phyloP scores from a whole-genome alignment of 2,888 invertebrate genomes.

The Mimachlamys varia region DNA sequence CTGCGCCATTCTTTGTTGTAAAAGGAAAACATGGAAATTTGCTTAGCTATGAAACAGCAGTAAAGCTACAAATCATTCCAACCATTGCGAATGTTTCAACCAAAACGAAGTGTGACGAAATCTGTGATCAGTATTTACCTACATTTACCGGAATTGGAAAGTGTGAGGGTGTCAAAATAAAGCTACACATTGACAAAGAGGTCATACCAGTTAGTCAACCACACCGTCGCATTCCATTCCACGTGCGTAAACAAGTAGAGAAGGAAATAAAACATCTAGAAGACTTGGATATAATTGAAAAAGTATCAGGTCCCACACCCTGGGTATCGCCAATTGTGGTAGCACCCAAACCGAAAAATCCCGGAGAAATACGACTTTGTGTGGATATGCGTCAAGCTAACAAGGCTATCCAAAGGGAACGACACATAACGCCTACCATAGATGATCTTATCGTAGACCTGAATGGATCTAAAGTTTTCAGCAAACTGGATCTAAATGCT shows the following conservation, averaged over 20 bases:
- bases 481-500: constrained; percentile 57
- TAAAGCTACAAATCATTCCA: constrained; percentile 43
- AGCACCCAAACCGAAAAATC: constrained; percentile 62
- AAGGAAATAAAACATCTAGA: constrained; percentile 60
- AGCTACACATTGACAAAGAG: not conserved
- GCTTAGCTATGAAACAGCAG: constrained; percentile 41
- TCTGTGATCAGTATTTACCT: constrained; percentile 25
- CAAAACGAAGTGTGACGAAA: not conserved
- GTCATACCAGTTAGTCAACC: constrained; percentile 20
- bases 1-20: constrained; percentile 34
- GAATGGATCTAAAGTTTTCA: constrained; percentile 60
- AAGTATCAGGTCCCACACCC: constrained; percentile 65
- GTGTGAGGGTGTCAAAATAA: not conserved
- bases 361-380: too few species aligned
- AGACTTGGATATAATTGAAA: constrained; percentile 67
- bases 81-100: constrained; percentile 34
- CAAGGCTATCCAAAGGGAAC: constrained; percentile 57
- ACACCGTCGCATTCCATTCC: constrained; percentile 44
- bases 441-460: too few species aligned
- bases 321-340: constrained; percentile 67
- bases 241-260: constrained; percentile 39
- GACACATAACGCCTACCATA: constrained; percentile 61
- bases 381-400: constrained; percentile 64
- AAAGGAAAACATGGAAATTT: constrained; percentile 40
- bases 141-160: constrained; percentile 37